Evolutionary conservation across 2,113 vertebrate genomes (phyloP).

Genomic region (Sterrhoptilus dennistouni): DNA sequence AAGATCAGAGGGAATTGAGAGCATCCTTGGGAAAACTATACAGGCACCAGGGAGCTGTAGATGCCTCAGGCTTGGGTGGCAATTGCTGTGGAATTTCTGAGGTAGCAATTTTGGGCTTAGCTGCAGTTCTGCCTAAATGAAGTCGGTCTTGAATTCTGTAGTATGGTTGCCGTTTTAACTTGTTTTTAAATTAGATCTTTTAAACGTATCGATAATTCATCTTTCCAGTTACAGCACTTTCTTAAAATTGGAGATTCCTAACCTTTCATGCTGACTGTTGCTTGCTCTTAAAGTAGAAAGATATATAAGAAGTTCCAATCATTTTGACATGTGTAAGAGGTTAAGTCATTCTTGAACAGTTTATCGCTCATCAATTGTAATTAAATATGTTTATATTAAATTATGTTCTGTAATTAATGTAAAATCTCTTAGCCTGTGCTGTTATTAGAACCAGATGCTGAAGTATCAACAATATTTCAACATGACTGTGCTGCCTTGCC

Average conservation of each 20-base stretch:
- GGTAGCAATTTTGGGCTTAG: slow-evolving; percentile 45
- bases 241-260: background rate
- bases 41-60: background rate
- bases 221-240: background rate
- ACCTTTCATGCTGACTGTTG: background rate
- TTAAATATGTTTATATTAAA: slow-evolving; percentile 91
- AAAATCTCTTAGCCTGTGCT: slow-evolving; percentile 81
- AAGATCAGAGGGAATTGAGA: background rate
- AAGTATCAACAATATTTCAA: slow-evolving; percentile 86
- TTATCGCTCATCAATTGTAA: slow-evolving; percentile 86
- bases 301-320: slow-evolving; percentile 44
- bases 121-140: background rate
- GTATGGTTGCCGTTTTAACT: background rate
- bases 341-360: slow-evolving; percentile 83
- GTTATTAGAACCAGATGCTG: slow-evolving; percentile 85
- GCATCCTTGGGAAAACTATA: background rate
- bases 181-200: background rate
- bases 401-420: slow-evolving; percentile 85
- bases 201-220: background rate
- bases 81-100: background rate
- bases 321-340: slow-evolving; percentile 74
- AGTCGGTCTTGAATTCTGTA: background rate
- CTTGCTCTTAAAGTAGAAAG: slow-evolving; percentile 30
- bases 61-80: slow-evolving; percentile 41
- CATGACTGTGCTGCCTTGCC: slow-evolving; percentile 81